Evolutionary conservation across 2,797 vertebrate species (phyloP).

Genomic region (Fratercula arctica): DNA sequence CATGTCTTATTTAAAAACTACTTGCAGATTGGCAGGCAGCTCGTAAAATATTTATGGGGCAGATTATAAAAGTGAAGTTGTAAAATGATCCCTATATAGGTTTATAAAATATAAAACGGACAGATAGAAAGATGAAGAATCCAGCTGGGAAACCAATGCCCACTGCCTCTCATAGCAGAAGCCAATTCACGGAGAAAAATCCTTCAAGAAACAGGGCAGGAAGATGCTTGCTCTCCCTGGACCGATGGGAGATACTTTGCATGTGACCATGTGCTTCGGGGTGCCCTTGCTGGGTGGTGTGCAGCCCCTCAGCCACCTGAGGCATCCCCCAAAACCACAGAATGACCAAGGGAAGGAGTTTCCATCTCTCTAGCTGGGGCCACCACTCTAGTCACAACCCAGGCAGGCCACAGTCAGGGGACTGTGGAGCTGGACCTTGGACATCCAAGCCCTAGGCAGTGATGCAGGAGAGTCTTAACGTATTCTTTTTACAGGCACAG

Average conservation of each 20-base stretch:
- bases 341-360: neutral
- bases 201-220: neutral
- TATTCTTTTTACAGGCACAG: neutral
- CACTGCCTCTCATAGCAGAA: neutral
- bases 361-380: neutral
- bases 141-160: neutral
- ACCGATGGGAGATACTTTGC: neutral
- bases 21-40: constrained; percentile 63
- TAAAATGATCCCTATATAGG: constrained; percentile 62
- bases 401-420: neutral
- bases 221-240: neutral
- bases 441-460: neutral
- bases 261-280: neutral
- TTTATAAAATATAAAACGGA: constrained; percentile 60
- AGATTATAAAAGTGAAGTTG: constrained; percentile 65
- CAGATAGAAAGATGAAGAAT: constrained; percentile 48
- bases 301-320: rapidly evolving
- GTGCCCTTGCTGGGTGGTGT: neutral
- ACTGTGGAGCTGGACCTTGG: neutral
- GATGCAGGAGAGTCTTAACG: neutral
- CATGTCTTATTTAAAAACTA: constrained; percentile 63
- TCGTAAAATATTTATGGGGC: constrained; percentile 57
- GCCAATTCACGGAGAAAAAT: neutral
- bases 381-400: neutral
- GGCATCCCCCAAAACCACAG: neutral